A percentile compares a stretch with the other conserved stretches of the same genome.
phyloP scores from a whole-genome alignment of 1,140 invertebrate species.

The Drosophila cardini region DNA sequence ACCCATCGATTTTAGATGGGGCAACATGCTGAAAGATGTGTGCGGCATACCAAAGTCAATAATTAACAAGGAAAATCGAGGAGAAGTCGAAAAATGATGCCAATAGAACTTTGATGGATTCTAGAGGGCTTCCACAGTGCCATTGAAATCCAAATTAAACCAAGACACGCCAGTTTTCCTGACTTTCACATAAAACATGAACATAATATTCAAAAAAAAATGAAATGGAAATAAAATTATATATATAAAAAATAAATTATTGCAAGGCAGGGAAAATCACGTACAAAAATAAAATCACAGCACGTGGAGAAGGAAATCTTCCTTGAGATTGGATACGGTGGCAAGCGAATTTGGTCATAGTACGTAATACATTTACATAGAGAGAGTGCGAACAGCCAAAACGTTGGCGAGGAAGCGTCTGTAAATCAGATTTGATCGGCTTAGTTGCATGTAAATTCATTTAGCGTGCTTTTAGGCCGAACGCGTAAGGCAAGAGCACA shows the following conservation, averaged over 20 bases:
- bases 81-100: not conserved
- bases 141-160: constrained; percentile 23
- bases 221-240: constrained; percentile 43
- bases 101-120: not conserved
- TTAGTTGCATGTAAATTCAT: constrained; percentile 69
- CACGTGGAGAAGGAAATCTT: constrained; percentile 28
- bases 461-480: constrained; percentile 62
- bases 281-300: constrained; percentile 55
- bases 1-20: constrained; percentile 68
- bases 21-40: constrained; percentile 47
- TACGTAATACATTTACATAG: constrained; percentile 38
- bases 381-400: constrained; percentile 16
- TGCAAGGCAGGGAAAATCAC: constrained; percentile 51
- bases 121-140: not conserved
- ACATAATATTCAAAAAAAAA: constrained; percentile 36
- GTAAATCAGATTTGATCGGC: constrained; percentile 70
- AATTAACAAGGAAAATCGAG: constrained; percentile 41
- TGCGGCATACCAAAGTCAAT: constrained; percentile 55
- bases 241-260: constrained; percentile 49
- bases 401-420: constrained; percentile 15
- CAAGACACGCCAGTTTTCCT: constrained; percentile 2
- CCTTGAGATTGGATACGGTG: constrained; percentile 20
- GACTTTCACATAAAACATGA: constrained; percentile 37
- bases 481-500: constrained; percentile 17
- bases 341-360: constrained; percentile 18